Percentiles rank a stretch among this genome's conserved stretches.
Evolutionary conservation across 2,888 invertebrate genomes (phyloP).

Genomic region (Sinhomidia bicolor): DNA sequence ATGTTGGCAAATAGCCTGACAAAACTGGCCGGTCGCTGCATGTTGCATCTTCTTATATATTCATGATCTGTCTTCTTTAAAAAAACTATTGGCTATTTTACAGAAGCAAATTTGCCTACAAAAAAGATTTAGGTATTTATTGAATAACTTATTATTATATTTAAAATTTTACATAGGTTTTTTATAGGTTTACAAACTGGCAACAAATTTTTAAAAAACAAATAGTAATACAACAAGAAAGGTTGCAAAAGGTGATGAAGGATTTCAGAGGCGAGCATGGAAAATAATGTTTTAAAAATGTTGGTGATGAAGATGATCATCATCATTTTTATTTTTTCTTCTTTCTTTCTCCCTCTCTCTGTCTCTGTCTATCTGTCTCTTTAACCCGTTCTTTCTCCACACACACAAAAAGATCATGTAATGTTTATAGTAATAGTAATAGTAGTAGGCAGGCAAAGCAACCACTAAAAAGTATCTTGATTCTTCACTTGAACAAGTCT

Average conservation of each 20-base stretch:
- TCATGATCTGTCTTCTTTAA: too few relatives aligned
- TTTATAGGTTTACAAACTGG: neutral
- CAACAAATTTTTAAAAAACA: neutral
- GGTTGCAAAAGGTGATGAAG: constrained; percentile 10
- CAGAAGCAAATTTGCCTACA: too few relatives aligned
- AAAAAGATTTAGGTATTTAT: too few relatives aligned
- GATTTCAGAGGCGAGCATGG: neutral
- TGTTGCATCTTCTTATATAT: too few relatives aligned
- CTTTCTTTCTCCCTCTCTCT: too few relatives aligned
- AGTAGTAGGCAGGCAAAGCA: neutral
- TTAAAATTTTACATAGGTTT: neutral
- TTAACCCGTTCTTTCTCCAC: constrained; percentile 20
- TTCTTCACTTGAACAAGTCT: constrained; percentile 67
- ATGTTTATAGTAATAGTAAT: constrained; percentile 36
- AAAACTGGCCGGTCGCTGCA: neutral
- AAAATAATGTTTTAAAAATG: constrained; percentile 26
- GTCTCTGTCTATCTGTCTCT: constrained; percentile 5
- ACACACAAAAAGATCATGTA: neutral
- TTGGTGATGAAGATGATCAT: neutral
- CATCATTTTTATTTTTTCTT: constrained; percentile 16
- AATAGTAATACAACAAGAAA: neutral
- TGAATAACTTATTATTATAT: neutral
- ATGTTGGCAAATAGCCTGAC: constrained; percentile 36
- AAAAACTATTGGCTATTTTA: too few relatives aligned
- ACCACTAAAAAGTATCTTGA: constrained; percentile 52